phyloP scores from a whole-genome alignment of 2,113 vertebrate genomes.

The Passer domesticus region DNA sequence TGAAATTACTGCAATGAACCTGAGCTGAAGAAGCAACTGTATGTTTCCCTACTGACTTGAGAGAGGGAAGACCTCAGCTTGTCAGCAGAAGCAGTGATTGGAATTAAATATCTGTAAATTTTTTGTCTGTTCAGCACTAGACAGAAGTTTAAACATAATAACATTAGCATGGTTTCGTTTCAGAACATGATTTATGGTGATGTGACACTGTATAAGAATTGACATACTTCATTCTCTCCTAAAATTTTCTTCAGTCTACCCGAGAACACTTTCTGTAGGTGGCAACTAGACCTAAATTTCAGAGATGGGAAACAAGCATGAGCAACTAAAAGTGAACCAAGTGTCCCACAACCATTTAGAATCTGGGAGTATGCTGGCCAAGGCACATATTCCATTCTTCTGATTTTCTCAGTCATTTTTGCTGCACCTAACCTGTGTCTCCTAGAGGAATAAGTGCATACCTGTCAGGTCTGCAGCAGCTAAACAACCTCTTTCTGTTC shows the following conservation, averaged over 20 bases:
- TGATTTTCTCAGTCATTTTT: neutral
- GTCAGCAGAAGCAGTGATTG: neutral
- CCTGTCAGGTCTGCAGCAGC: neutral
- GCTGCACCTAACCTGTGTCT: neutral
- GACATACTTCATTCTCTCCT: neutral
- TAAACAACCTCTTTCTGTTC: neutral
- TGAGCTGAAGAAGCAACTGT: conserved; percentile 16
- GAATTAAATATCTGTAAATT: neutral
- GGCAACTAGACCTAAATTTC: neutral
- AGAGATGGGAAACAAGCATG: neutral
- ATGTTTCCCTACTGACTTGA: neutral
- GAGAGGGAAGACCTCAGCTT: neutral
- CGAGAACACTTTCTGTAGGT: neutral
- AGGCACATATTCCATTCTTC: neutral
- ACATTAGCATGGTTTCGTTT: neutral
- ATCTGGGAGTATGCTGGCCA: neutral
- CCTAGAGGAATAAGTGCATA: neutral
- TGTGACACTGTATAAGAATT: neutral
- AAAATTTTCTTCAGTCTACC: neutral
- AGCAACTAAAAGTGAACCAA: neutral
- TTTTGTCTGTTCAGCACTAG: neutral
- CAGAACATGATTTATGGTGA: neutral
- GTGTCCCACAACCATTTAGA: neutral
- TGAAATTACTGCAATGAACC: conserved; percentile 25
- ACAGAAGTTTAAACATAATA: neutral